Percentiles rank a stretch among this genome's conserved stretches.
phyloP scores from a whole-genome alignment of 2,113 vertebrate genomes.

The Tretioscincus oriximinensis region DNA sequence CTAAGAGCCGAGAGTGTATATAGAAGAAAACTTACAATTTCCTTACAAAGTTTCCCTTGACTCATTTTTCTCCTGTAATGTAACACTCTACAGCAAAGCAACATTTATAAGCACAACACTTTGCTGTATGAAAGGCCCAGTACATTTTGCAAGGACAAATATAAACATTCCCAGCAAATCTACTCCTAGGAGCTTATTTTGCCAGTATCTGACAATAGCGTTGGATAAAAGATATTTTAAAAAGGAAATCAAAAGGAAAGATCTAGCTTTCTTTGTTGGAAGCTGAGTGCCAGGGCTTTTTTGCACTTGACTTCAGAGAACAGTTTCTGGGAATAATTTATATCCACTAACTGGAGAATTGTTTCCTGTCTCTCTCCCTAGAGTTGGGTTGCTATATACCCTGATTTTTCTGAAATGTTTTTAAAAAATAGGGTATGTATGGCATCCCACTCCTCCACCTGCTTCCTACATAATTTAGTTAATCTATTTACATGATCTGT shows the following conservation, averaged over 20 bases:
- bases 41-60: background rate
- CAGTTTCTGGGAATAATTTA: no score
- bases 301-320: no score
- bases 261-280: background rate
- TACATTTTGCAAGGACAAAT: constrained; percentile 5
- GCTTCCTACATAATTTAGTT: no score
- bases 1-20: background rate
- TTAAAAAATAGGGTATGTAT: no score
- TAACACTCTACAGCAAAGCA: constrained; percentile 4
- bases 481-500: no score
- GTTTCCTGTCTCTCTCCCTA: no score
- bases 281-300: background rate
- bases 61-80: background rate
- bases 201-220: constrained; percentile 21
- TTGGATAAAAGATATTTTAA: constrained; percentile 41
- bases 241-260: constrained; percentile 25
- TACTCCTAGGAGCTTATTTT: background rate
- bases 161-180: constrained; percentile 20
- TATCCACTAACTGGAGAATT: no score
- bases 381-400: no score
- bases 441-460: no score
- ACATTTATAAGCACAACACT: constrained; percentile 20
- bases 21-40: background rate
- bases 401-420: no score
- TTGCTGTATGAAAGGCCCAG: constrained; percentile 28